Evolutionary conservation across 2,113 vertebrate genomes (phyloP), one percentile per base, ranked within the genome.

Genomic region (Peromyscus polionotus): DNA sequence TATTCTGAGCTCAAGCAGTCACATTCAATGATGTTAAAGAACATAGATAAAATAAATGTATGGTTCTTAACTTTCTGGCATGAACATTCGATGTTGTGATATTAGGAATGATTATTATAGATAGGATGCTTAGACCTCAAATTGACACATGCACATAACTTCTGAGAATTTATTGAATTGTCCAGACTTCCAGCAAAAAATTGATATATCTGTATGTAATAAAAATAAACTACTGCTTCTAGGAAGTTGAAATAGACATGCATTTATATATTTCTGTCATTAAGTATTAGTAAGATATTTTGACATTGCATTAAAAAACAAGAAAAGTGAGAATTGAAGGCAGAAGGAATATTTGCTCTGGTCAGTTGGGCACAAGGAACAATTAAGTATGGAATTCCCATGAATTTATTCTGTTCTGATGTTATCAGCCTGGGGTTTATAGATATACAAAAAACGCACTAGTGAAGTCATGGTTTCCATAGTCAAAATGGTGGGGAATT

Each of bases 181-280:
- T 14, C 36, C n/a, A 88, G 51, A 63, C 3, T 83, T 83, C 2
- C 13, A 72, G 17, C 5, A 81, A 93, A 22, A 81, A 84, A 88
- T 72, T 72, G 2, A 3, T 68, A 33, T 36, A 10, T 90, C 1
- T 68, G 0, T 57, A 19, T 12, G 2, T 31, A 80, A 84, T 90
- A 73, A 95, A 88, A 97, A 73, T 22, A 94, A 94, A 70, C 22
- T 6, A 51, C 31, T n/a, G 90, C 7, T 28, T 95, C 11, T 10
- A 75, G 36, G 26, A 48, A 95, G 14, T 33, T 45, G 16, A 63
- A 67, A 61, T 28, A 77, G 13, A 76, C 0, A 75, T 5, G 42
- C 20, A 61, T 83, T 89, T 80, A 2, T 75, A 59, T 48, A 70
- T 93, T 63, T 81, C 22, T 48, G 0, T 31, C 75, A 63, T 4